Conservation (phyloP, 2,797 vertebrate genomes). For the Phataginus tetradactyla region DNA sequence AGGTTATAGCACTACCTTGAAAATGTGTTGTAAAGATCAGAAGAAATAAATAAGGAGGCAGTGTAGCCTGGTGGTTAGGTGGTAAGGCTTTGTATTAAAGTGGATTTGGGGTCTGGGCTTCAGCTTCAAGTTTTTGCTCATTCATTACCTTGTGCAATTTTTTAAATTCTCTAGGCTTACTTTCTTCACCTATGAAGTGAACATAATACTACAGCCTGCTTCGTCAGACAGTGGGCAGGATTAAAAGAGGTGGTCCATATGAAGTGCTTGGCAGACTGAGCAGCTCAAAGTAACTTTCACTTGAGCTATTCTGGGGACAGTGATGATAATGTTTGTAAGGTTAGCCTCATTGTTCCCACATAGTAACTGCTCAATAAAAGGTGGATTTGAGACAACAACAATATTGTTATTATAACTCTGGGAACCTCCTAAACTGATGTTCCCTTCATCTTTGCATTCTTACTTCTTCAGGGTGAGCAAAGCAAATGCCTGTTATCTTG, state of each 20-base stretch:
- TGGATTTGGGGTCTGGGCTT: background rate
- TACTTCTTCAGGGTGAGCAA: constrained; percentile 65
- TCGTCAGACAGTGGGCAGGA: background rate
- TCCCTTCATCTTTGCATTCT: background rate
- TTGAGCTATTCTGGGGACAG: background rate
- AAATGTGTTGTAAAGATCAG: constrained; percentile 28
- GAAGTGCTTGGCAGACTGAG: background rate
- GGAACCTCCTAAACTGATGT: constrained; percentile 30
- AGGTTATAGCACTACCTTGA: background rate
- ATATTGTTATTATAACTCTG: background rate
- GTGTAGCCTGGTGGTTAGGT: background rate
- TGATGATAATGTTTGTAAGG: background rate
- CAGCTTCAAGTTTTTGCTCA: background rate
- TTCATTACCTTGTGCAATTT: background rate
- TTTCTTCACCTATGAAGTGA: constrained; percentile 25
- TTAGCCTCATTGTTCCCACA: background rate
- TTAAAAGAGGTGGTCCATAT: background rate
- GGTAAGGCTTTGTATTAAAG: background rate
- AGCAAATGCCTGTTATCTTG: constrained; percentile 74
- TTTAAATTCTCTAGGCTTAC: background rate
- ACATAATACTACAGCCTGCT: background rate
- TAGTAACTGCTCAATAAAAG: constrained; percentile 61
- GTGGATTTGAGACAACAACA: constrained; percentile 51
- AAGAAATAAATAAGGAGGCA: background rate
- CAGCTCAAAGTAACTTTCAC: background rate